A percentile compares a stretch with the other conserved stretches of the same genome.
These are phyloP conservation scores for Periplaneta americana DNA, from an alignment of 1,140 invertebrate species.

Conservation along the genomic window DNA sequence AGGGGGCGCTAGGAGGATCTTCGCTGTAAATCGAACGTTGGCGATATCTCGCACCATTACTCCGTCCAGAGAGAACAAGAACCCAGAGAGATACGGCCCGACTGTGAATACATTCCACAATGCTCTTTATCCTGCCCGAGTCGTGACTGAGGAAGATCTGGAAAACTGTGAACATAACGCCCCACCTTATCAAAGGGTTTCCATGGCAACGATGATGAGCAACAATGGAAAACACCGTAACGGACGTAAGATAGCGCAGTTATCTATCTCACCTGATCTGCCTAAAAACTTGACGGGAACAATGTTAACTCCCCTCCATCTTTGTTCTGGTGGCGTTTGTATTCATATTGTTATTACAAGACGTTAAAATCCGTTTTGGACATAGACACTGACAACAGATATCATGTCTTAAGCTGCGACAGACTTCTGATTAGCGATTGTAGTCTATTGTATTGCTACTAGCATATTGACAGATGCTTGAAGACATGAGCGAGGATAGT, in stretches of 20 bases:
- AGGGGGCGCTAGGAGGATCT: neutral
- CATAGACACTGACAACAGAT: no score
- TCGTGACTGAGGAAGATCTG: neutral
- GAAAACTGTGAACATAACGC: neutral
- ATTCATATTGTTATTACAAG: no score
- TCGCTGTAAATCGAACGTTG: neutral
- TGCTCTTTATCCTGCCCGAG: neutral
- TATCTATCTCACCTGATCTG: neutral
- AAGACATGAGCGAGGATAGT: no score
- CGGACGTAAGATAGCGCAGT: neutral
- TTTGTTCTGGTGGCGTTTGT: no score
- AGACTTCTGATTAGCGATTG: no score
- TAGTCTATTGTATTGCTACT: no score
- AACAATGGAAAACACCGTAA: neutral
- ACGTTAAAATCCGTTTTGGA: no score
- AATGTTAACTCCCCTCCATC: no score
- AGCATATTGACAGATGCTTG: no score
- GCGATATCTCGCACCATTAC: neutral
- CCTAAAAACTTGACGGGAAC: no score
- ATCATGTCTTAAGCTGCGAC: no score
- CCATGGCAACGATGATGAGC: neutral
- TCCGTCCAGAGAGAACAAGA: neutral
- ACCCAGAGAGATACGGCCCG: neutral
- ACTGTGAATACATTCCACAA: neutral
- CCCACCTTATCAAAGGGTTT: neutral